phyloP scores from a whole-genome alignment of 2,113 vertebrate species.

The Leptocoma aspasia region DNA sequence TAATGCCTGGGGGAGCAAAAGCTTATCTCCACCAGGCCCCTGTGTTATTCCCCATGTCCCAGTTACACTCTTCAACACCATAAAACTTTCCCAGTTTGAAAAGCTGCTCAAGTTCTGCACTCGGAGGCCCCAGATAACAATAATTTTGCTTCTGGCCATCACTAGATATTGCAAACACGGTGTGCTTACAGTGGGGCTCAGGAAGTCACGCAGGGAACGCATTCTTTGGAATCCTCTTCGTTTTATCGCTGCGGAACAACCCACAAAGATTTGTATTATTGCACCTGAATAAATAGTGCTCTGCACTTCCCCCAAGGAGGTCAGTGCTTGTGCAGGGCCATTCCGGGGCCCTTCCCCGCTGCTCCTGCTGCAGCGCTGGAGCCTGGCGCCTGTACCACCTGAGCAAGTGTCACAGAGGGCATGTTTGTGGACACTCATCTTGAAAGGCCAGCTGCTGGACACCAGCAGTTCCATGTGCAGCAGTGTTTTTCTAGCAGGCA shows the following conservation, averaged over 20 bases:
- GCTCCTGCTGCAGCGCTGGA: constrained; percentile 31
- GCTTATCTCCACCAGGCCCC: neutral
- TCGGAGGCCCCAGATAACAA: neutral
- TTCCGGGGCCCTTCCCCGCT: constrained; percentile 23
- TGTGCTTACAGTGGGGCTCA: constrained; percentile 48
- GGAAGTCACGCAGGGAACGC: constrained; percentile 74
- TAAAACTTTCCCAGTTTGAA: constrained; percentile 1
- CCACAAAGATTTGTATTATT: constrained; percentile 81
- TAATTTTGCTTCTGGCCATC: constrained; percentile 55
- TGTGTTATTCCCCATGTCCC: neutral
- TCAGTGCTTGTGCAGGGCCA: constrained; percentile 41
- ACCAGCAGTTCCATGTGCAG: constrained; percentile 17
- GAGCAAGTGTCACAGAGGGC: constrained; percentile 48
- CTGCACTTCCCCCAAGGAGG: constrained; percentile 77
- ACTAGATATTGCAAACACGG: neutral
- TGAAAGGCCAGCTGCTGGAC: constrained; percentile 53
- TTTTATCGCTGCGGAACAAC: constrained; percentile 82
- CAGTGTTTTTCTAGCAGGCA: constrained; percentile 38
- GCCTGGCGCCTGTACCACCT: constrained; percentile 7
- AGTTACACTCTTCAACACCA: neutral
- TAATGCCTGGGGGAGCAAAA: neutral
- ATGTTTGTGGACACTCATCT: constrained; percentile 62
- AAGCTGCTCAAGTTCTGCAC: neutral
- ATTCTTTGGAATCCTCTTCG: constrained; percentile 87
- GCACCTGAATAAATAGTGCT: constrained; percentile 93